A percentile compares a stretch with the other conserved stretches of the same genome.
Evolutionary conservation across 2,888 invertebrate species (phyloP).

Genomic region (Dorcus hopei): DNA sequence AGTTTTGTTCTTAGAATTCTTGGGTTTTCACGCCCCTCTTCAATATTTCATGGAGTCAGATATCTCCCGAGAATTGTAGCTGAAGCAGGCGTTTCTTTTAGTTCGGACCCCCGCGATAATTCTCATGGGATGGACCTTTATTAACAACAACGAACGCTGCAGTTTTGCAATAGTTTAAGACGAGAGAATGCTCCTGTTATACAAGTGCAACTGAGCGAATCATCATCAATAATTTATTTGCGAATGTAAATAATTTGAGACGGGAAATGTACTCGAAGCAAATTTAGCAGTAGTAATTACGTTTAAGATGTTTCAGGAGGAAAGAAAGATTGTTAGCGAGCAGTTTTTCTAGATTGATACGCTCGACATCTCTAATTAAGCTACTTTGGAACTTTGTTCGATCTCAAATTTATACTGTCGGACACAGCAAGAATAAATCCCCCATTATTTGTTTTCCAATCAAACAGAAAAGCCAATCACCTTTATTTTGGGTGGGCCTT

Average conservation of each 20-base stretch:
- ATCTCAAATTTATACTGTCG: neutral
- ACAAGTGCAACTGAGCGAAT: no score
- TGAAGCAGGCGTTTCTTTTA: slow-evolving; percentile 19
- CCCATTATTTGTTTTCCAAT: slow-evolving; percentile 30
- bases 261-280: no score
- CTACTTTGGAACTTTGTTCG: neutral
- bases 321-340: neutral
- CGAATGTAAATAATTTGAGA: no score
- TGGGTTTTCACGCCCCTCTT: slow-evolving; percentile 21
- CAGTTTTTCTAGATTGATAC: neutral
- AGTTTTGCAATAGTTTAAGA: slow-evolving; percentile 10
- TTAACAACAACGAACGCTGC: slow-evolving; percentile 28
- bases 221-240: no score
- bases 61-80: slow-evolving; percentile 20
- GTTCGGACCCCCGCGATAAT: slow-evolving; percentile 19
- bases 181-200: neutral
- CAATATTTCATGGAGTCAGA: slow-evolving; percentile 25
- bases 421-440: slow-evolving; percentile 9
- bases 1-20: slow-evolving; percentile 22
- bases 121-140: slow-evolving; percentile 20
- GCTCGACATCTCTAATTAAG: neutral
- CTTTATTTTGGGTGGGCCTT: neutral
- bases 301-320: neutral
- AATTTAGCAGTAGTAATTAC: no score
- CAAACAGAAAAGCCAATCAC: slow-evolving; percentile 21